These are phyloP conservation scores for Perdita meconis DNA, from an alignment of 2,888 invertebrate species.

Conservation along the genomic window DNA sequence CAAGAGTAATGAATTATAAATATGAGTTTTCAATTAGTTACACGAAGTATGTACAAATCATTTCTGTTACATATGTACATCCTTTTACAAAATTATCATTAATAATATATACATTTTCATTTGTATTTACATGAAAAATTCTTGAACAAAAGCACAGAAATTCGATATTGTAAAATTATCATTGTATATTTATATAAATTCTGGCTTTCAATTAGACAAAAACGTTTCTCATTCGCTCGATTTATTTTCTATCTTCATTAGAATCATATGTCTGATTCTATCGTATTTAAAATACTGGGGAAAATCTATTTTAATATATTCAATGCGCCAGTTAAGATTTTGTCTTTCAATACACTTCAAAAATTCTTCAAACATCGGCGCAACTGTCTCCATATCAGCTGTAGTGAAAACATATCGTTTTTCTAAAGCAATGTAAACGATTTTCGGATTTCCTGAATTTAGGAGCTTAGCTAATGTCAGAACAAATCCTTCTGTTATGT, in stretches of 20 bases:
- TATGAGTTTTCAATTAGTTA: constrained; percentile 12
- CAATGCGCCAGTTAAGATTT: constrained; percentile 86
- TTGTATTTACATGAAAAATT: constrained; percentile 6
- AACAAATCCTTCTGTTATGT: constrained; percentile 92
- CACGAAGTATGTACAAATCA: neutral
- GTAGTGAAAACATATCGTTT: constrained; percentile 95
- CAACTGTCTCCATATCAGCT: constrained; percentile 91
- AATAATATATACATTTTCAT: constrained; percentile 19
- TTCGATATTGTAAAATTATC: too few species aligned
- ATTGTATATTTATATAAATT: constrained; percentile 16
- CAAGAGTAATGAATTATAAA: constrained; percentile 3
- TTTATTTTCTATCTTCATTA: constrained; percentile 88
- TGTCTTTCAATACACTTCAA: constrained; percentile 86
- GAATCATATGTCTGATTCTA: constrained; percentile 90
- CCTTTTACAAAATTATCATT: constrained; percentile 24
- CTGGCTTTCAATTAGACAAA: constrained; percentile 9
- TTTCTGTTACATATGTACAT: constrained; percentile 18
- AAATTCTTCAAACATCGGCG: constrained; percentile 95
- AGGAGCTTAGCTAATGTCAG: constrained; percentile 89
- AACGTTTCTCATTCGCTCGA: neutral
- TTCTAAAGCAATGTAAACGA: constrained; percentile 91
- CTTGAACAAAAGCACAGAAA: constrained; percentile 1
- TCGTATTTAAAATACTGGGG: constrained; percentile 93
- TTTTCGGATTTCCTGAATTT: constrained; percentile 86
- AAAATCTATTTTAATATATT: constrained; percentile 89